Evolutionary conservation across 2,113 vertebrate species (phyloP).

Genomic region (Syrrhaptes paradoxus): DNA sequence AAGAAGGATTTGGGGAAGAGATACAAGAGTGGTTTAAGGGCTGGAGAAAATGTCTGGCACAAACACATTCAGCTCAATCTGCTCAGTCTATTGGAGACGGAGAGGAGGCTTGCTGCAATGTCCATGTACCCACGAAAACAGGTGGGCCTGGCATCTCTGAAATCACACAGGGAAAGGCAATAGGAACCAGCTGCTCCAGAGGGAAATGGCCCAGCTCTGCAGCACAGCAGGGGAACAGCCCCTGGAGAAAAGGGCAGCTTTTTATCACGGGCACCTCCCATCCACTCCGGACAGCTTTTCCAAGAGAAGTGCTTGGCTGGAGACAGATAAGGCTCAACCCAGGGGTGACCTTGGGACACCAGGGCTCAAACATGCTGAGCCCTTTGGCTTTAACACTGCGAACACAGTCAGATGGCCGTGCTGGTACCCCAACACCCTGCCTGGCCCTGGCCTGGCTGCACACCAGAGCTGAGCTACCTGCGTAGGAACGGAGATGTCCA

Average conservation of each 20-base stretch:
- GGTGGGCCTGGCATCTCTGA: neutral
- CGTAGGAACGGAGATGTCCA: accelerated
- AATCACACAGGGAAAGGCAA: neutral
- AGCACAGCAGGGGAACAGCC: neutral
- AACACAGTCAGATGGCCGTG: neutral
- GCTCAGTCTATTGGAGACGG: neutral
- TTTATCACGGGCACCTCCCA: neutral
- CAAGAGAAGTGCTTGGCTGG: neutral
- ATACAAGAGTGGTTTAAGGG: neutral
- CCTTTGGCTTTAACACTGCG: neutral
- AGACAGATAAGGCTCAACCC: neutral
- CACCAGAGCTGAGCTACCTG: neutral
- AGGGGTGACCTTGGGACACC: neutral
- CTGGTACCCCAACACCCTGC: neutral
- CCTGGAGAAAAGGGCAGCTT: neutral
- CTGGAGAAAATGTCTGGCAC: neutral
- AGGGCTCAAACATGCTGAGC: neutral
- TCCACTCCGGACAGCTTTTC: neutral
- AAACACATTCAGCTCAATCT: neutral
- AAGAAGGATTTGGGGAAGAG: neutral
- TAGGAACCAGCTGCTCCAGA: neutral
- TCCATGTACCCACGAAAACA: neutral
- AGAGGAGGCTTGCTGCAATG: neutral
- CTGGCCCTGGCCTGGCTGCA: neutral
- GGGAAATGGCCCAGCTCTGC: neutral